Base-by-base conservation (phyloP, 1,140 invertebrate species). In the Drosophila suzukii region DNA sequence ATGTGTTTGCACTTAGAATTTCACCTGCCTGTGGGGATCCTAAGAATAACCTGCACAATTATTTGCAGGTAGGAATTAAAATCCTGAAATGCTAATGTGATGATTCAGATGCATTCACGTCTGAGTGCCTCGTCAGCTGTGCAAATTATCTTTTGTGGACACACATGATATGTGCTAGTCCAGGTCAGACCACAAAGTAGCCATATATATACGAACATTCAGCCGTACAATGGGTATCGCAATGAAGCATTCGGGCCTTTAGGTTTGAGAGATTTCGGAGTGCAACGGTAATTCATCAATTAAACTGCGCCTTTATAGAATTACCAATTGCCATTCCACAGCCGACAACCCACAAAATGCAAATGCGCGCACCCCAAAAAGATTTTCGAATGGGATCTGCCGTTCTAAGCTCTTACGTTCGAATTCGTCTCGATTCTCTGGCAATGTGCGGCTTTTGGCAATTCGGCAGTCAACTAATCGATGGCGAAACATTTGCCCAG, bases 211-310 rank as follows among this genome's bases (percentile, higher is more conserved):
- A 63, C 17, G 10, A 13, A 38, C 17, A 54, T 10, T 53, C n/a
- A 24, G 2, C 27, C 27, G 11, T 10, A 75, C 51, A 58, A 39
- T 59, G 30, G 34, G 63, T 41, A 58, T 57, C 53, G 44, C n/a
- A 47, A 36, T 73, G 47, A 65, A 65, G 39, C 47, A 62, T 78
- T 63, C 41, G 7, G 44, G 41, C 59, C 43, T 30, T 56, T 34
- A 51, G 65, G 63, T 24, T 71, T 51, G 13, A 50, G 62, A 17
- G 27, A 59, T 58, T 24, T 56, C 24, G 39, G 60, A 83, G 74
- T 72, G 68, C 76, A 89, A 70, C 65, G 74, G 61, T 81, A 89
- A 89, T 88, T 84, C 84, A 89, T 88, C 84, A 88, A 89, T 89
- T 80, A 84, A 80, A 78, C 73, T 66, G 46, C 32, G 51, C 76